Evolutionary conservation across 2,888 invertebrate genomes (phyloP).

Genomic region (Dexiosoma caninum): DNA sequence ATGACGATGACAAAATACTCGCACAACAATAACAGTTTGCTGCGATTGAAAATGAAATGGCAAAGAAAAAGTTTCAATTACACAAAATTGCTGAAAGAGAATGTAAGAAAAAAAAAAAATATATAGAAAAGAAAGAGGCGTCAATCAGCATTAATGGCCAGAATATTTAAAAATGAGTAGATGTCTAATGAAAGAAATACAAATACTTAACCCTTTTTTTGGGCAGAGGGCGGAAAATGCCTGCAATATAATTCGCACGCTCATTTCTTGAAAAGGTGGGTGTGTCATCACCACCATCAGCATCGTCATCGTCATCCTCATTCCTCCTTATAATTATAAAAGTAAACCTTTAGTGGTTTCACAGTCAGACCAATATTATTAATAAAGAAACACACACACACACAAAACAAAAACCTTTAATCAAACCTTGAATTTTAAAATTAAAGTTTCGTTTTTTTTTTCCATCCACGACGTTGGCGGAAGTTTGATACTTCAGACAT

Average conservation of each 20-base stretch:
- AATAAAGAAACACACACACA: too few relatives aligned
- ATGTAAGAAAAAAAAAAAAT: background rate
- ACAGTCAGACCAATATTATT: conserved; percentile 59
- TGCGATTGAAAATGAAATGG: conserved; percentile 32
- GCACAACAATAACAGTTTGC: conserved; percentile 45
- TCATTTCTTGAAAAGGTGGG: conserved; percentile 42
- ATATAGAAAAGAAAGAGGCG: conserved; percentile 46
- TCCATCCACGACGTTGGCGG: conserved; percentile 55
- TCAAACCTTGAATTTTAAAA: conserved; percentile 39
- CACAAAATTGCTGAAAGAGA: conserved; percentile 56
- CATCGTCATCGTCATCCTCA: background rate
- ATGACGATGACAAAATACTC: conserved; percentile 51
- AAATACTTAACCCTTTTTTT: conserved; percentile 61
- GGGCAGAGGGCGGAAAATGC: conserved; percentile 12
- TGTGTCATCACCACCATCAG: conserved; percentile 23
- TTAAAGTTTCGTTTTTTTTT: conserved; percentile 19
- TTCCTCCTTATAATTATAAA: conserved; percentile 31
- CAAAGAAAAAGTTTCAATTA: conserved; percentile 62
- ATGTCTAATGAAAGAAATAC: conserved; percentile 40
- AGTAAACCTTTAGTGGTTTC: conserved; percentile 62
- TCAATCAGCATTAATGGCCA: conserved; percentile 62
- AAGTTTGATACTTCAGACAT: conserved; percentile 63
- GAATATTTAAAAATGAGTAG: conserved; percentile 43
- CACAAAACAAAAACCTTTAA: conserved; percentile 42
- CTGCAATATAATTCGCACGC: conserved; percentile 49